Evolutionary conservation across 2,888 invertebrate species (phyloP), one percentile per base, ranked within the genome.

Genomic region (Pimpla rufipes): DNA sequence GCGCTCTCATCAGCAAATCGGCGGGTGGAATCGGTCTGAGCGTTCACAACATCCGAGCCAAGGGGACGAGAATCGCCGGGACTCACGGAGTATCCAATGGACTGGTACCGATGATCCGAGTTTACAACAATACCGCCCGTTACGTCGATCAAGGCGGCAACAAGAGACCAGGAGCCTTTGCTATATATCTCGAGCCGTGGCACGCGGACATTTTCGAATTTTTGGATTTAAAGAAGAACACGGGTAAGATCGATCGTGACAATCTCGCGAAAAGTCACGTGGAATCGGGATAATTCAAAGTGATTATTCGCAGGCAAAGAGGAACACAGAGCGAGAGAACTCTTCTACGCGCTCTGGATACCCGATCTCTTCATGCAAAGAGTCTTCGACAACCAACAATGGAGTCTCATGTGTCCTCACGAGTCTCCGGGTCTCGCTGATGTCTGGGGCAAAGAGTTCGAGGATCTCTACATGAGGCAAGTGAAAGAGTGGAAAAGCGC

Each of bases 61-160:
- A 96, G 88, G 99, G 99, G 7, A 97, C 97, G 4, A 96, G 96
- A 86, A 99, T 99, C 89, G 97, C 97, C 76, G 99, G 99, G 85
- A 99, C 99, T 2, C 98, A 98, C 94, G 99, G 98, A 13, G 95
- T 96, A 37, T 99, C 99, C 0, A 99, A 99, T 93, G 99, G 99
- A 0, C 94, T 99, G 47, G 97, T 99, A 45, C 99, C 99, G 0
- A 98, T 99, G 98, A 94, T 99, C 55, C 94, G 98, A 85, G 98
- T 99, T 0, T 99, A 96, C 92, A 99, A 99, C 92, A 98, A 98
- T 91, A 98, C 98, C 2, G 99, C 99, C 0, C 95, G 98, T 81
- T 99, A 99, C 94, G 99, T 99, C 0, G 99, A 99, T 93, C 99
- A 99, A 94, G 99, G 99, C 23, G 99, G 99, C 66, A 99, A 99